Base-by-base conservation (phyloP, 2,113 vertebrate species). In the Spermophilus dauricus region DNA sequence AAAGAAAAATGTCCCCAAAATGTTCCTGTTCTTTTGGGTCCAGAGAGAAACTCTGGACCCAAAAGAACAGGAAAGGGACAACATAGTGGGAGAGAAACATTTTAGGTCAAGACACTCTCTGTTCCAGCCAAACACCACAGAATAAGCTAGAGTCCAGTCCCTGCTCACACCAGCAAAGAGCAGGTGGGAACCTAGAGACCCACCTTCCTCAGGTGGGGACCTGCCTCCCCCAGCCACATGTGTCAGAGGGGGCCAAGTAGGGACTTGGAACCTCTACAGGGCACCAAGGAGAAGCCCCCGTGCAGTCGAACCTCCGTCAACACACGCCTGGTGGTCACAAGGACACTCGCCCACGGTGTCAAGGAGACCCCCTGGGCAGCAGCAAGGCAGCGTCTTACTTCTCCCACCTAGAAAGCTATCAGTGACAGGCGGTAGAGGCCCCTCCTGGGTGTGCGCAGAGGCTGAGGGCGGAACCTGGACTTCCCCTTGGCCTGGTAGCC, bases 321-420 rank as follows among this genome's bases (percentile, higher is more conserved):
- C 45, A 45, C 45, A 45, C 45, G 7, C 17, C 28, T 20, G 5
- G 37, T 14, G 42, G 34, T 42, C 8, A 24, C 8, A n/a, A 67
- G 63, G 30, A 70, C n/a, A 34, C 5, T n/a, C n/a, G n/a, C n/a
- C n/a, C n/a, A n/a, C n/a, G n/a, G n/a, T n/a, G n/a, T n/a, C n/a
- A n/a, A n/a, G n/a, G n/a, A n/a, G n/a, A n/a, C n/a, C n/a, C 0
- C 1, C 22, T n/a, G 34, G 32, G 39, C 51, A 42, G 14, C 53
- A 51, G 30, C 37, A 20, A 30, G n/a, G 5, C 24, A 9, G 26
- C 30, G 4, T 34, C 56, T 76, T 5, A 1, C 42, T 28, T 48
- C 17, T 53, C 34, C 12, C 42, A 22, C 65, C 20, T 14, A 8
- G 34, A 10, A 11, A 28, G 39, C 37, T 2, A 0, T 20, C 53